A percentile compares a stretch with the other conserved stretches of the same genome.
These are phyloP conservation scores for Neopipo cinnamomea DNA, from an alignment of 2,113 vertebrate genomes.

Conservation along the genomic window DNA sequence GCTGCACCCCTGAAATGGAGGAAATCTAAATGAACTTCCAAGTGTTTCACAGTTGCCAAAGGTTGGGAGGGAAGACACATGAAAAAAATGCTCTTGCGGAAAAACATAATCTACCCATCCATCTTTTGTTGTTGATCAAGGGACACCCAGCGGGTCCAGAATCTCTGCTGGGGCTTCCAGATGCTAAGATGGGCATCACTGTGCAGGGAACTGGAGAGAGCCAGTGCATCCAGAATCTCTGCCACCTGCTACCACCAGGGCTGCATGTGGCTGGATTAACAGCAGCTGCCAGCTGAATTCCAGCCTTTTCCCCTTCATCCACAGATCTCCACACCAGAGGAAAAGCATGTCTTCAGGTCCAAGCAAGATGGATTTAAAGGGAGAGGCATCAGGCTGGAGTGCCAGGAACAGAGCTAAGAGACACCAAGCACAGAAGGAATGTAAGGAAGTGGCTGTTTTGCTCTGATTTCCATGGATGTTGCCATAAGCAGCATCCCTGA, in stretches of 20 bases:
- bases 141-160: neutral
- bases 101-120: neutral
- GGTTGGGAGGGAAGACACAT: neutral
- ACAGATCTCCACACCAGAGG: neutral
- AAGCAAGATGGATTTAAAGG: too few relatives aligned
- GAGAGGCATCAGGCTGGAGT: neutral
- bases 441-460: neutral
- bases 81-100: neutral
- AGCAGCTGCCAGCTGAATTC: neutral
- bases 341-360: neutral
- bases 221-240: neutral
- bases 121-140: neutral
- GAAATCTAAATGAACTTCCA: neutral
- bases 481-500: neutral
- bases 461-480: neutral
- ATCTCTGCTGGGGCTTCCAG: neutral
- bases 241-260: neutral
- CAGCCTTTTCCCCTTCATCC: neutral
- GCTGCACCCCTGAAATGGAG: neutral
- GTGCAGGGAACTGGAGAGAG: neutral
- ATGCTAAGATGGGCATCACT: neutral
- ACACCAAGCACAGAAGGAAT: neutral
- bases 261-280: neutral
- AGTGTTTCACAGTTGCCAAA: neutral
- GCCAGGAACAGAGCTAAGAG: neutral